phyloP scores from a whole-genome alignment of 2,888 invertebrate genomes.

The Drosophila cyrtoloma region DNA sequence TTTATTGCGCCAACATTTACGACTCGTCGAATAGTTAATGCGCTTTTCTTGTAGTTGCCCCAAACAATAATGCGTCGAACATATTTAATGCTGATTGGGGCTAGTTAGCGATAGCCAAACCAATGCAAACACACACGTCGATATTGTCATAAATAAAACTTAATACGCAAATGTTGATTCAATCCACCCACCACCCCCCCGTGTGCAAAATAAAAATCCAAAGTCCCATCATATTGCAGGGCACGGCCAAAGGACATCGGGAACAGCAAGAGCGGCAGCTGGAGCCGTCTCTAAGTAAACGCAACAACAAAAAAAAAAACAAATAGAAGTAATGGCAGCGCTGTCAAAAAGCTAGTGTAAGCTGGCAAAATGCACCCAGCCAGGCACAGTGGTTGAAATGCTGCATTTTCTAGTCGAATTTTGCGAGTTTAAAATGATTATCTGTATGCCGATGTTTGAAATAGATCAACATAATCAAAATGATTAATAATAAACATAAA shows the following conservation, averaged over 20 bases:
- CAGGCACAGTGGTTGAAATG: not conserved
- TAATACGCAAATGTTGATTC: slow-evolving; percentile 3
- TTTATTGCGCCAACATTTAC: slow-evolving; percentile 67
- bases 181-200: not conserved
- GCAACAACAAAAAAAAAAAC: slow-evolving; percentile 31
- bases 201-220: not conserved
- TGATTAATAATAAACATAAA: not conserved
- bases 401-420: not conserved
- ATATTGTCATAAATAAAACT: slow-evolving; percentile 48
- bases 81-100: slow-evolving; percentile 30
- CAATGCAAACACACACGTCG: slow-evolving; percentile 28
- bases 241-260: not conserved
- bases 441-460: not conserved
- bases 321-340: slow-evolving; percentile 22
- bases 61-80: slow-evolving; percentile 19
- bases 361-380: not conserved
- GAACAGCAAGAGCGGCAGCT: not conserved
- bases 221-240: not conserved
- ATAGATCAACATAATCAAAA: not conserved
- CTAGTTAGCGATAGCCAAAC: slow-evolving; percentile 37
- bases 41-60: slow-evolving; percentile 64
- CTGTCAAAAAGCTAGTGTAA: not conserved
- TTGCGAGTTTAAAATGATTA: not conserved
- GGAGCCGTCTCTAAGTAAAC: slow-evolving; percentile 17
- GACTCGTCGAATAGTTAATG: slow-evolving; percentile 73